A percentile compares a stretch with the other conserved stretches of the same genome.
Evolutionary conservation across 2,797 vertebrate species (phyloP).

Genomic region (Gallinago stenura): DNA sequence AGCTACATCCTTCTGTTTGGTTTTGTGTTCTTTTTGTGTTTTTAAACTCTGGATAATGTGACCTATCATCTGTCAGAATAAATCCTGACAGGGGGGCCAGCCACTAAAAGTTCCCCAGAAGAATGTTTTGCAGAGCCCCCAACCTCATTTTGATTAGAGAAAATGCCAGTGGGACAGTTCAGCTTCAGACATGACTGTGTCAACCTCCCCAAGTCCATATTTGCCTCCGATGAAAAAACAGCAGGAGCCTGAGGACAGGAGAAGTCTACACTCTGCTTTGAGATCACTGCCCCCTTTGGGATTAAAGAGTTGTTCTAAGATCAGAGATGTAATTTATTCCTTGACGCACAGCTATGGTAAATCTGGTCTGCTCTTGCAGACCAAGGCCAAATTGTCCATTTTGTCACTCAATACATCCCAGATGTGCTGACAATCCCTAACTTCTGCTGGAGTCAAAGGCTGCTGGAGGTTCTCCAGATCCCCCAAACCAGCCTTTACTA

Average conservation of each 20-base stretch:
- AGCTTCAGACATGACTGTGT: background rate
- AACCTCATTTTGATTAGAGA: background rate
- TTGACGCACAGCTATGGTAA: background rate
- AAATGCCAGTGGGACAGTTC: background rate
- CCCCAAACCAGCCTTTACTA: background rate
- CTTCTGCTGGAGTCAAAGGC: background rate
- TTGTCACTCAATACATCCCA: background rate
- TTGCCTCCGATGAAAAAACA: background rate
- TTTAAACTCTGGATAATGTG: background rate
- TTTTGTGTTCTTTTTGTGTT: background rate
- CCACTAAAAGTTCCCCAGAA: background rate
- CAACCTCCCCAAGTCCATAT: background rate
- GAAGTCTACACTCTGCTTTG: background rate
- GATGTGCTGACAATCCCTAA: background rate
- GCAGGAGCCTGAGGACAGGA: background rate
- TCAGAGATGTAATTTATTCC: background rate
- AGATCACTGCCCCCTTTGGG: background rate
- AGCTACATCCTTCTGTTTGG: background rate
- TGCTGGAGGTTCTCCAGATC: background rate
- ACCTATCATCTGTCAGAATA: background rate
- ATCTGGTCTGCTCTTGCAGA: background rate
- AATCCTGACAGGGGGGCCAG: background rate
- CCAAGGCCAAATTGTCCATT: background rate
- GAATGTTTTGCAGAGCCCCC: background rate
- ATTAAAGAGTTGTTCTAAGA: background rate